Percentiles rank a stretch among this genome's conserved stretches.
Evolutionary conservation across 2,113 vertebrate genomes (phyloP).

Genomic region (Rhagologus leucostigma): DNA sequence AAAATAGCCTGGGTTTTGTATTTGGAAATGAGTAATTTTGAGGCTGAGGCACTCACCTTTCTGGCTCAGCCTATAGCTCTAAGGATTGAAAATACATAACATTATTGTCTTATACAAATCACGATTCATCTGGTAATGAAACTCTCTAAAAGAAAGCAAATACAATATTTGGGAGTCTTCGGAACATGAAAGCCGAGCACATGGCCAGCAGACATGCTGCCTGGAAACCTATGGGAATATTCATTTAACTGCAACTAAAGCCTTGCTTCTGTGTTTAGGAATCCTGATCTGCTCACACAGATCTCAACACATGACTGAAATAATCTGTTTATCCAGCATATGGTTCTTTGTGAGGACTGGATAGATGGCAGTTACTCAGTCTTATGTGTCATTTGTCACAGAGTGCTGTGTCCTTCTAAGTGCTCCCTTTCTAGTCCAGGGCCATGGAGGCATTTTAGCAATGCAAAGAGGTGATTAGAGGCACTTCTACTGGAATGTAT

Average conservation of each 20-base stretch:
- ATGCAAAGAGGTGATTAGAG: conserved; percentile 28
- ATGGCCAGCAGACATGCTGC: background rate
- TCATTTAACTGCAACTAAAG: background rate
- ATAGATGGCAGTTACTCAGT: background rate
- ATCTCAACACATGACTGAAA: conserved; percentile 29
- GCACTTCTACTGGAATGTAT: conserved; percentile 24
- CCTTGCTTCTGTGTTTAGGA: background rate
- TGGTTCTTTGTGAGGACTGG: background rate
- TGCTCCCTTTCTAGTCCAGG: background rate
- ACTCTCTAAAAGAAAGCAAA: background rate
- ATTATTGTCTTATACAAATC: background rate
- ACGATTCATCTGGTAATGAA: background rate
- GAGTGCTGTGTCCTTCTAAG: background rate
- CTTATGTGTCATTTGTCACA: background rate
- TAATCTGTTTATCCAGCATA: conserved; percentile 42
- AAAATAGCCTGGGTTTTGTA: background rate
- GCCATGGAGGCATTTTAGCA: conserved; percentile 21
- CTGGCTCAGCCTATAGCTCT: background rate
- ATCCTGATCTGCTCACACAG: conserved; percentile 26
- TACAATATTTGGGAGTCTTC: background rate
- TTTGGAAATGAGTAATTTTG: background rate
- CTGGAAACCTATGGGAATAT: background rate
- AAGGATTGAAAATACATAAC: background rate
- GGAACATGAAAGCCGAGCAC: background rate
- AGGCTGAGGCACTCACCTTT: background rate